These are phyloP conservation scores for Tryphoninae sp. DNA, from an alignment of 2,888 invertebrate genomes.

Conservation along the genomic window DNA sequence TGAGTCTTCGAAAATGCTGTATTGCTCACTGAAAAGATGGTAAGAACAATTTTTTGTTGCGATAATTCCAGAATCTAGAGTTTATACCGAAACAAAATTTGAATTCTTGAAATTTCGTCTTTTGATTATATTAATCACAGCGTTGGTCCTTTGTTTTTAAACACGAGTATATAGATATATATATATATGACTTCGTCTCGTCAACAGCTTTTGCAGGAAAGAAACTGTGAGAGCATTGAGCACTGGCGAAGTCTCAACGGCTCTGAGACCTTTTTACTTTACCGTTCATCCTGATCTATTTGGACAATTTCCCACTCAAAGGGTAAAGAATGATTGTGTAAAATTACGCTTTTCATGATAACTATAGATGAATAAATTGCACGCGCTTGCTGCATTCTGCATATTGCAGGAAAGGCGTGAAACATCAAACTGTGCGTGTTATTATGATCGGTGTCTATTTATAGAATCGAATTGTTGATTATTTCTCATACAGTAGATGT, in stretches of 20 bases:
- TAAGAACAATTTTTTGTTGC: slow-evolving; percentile 65
- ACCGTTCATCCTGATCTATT: slow-evolving; percentile 98
- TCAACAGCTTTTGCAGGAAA: slow-evolving; percentile 73
- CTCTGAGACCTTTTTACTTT: slow-evolving; percentile 96
- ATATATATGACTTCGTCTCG: background rate
- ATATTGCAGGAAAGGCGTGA: background rate
- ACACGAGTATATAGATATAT: background rate
- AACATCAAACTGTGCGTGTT: background rate
- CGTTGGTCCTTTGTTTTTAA: slow-evolving; percentile 2
- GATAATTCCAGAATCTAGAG: background rate
- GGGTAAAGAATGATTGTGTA: slow-evolving; percentile 87
- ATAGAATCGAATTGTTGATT: slow-evolving; percentile 57
- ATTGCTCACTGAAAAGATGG: slow-evolving; percentile 82
- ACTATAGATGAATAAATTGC: background rate
- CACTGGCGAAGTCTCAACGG: slow-evolving; percentile 93
- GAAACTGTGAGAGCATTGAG: slow-evolving; percentile 82
- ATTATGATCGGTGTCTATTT: slow-evolving; percentile 60
- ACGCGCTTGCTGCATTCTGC: slow-evolving; percentile 6
- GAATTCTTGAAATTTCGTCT: background rate
- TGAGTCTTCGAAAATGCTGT: slow-evolving; percentile 77
- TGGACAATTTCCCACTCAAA: slow-evolving; percentile 94
- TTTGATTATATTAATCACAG: too few relatives aligned
- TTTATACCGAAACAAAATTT: slow-evolving; percentile 1
- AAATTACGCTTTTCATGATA: background rate
- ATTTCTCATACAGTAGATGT: slow-evolving; percentile 31